Evolutionary conservation across 2,888 invertebrate species (phyloP).

Genomic region (Lymantria dispar): DNA sequence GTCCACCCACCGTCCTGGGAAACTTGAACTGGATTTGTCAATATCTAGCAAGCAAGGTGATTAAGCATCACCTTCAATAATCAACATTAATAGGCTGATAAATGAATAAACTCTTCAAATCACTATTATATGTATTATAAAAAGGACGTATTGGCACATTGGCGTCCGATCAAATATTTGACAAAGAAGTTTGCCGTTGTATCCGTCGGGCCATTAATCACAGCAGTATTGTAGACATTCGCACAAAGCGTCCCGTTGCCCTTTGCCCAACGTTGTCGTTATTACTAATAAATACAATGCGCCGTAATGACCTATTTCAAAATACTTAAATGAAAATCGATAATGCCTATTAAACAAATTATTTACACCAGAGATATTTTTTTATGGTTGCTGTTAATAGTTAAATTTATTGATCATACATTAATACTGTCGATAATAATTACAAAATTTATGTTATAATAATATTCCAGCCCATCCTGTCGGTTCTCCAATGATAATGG

Average conservation of each 20-base stretch:
- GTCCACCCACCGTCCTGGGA: slow-evolving; percentile 31
- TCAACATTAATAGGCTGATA: too few relatives aligned
- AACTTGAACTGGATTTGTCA: too few relatives aligned
- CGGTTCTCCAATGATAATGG: too few relatives aligned
- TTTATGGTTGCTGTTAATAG: too few relatives aligned
- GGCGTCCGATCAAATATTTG: slow-evolving; percentile 73
- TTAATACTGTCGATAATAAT: too few relatives aligned
- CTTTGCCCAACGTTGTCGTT: slow-evolving; percentile 55
- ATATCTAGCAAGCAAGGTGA: too few relatives aligned
- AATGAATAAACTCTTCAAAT: too few relatives aligned
- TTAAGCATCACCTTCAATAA: too few relatives aligned
- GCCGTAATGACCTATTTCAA: slow-evolving; percentile 72
- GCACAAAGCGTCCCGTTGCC: slow-evolving; percentile 75
- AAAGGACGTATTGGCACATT: slow-evolving; percentile 64
- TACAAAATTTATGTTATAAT: too few relatives aligned
- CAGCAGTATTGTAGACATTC: slow-evolving; percentile 68
- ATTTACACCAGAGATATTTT: too few relatives aligned
- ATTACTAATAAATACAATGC: slow-evolving; percentile 66
- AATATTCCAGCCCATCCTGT: too few relatives aligned
- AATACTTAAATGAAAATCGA: slow-evolving; percentile 75
- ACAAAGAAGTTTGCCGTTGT: slow-evolving; percentile 70
- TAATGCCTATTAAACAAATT: slow-evolving; percentile 37
- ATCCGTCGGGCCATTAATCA: slow-evolving; percentile 76
- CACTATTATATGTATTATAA: slow-evolving; percentile 51
- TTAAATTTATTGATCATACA: too few relatives aligned